phyloP scores from a whole-genome alignment of 2,888 invertebrate species.

The Chrysotoxum bicinctum region DNA sequence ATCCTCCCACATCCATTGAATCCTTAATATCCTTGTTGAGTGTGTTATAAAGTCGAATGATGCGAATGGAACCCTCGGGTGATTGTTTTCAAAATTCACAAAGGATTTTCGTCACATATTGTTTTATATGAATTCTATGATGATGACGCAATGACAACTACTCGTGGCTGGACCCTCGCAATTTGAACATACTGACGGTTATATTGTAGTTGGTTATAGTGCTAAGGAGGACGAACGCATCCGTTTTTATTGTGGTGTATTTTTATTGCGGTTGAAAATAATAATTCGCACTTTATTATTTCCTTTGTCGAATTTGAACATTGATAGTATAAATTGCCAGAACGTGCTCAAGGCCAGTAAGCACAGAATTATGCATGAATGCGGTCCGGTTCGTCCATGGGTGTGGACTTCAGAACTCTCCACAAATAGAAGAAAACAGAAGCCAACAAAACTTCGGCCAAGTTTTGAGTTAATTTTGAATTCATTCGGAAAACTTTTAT shows the following conservation, averaged over 20 bases:
- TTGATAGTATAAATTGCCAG: conserved; percentile 66
- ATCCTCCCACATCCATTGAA: conserved; percentile 63
- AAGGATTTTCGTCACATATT: conserved; percentile 50
- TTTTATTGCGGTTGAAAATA: conserved; percentile 71
- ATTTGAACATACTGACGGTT: neutral
- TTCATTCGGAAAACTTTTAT: conserved; percentile 72
- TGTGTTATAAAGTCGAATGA: conserved; percentile 69
- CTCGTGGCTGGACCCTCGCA: neutral
- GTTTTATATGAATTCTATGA: conserved; percentile 25
- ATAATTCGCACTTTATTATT: conserved; percentile 73
- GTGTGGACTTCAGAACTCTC: neutral
- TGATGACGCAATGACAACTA: conserved; percentile 29
- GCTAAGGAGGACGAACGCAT: conserved; percentile 34
- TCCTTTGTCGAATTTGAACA: conserved; percentile 69
- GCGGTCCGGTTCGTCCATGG: conserved; percentile 19
- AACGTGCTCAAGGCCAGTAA: conserved; percentile 65
- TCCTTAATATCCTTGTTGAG: conserved; percentile 63
- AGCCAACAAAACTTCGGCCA: neutral
- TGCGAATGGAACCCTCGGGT: neutral
- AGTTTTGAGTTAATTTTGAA: conserved; percentile 65
- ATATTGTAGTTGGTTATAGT: neutral
- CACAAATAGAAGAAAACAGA: neutral
- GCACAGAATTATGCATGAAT: conserved; percentile 61
- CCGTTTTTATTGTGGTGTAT: conserved; percentile 63
- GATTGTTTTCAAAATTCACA: conserved; percentile 27